Evolutionary conservation across 2,113 vertebrate species (phyloP), one percentile per base, ranked within the genome.

Genomic region (Prochilodus magdalenae): DNA sequence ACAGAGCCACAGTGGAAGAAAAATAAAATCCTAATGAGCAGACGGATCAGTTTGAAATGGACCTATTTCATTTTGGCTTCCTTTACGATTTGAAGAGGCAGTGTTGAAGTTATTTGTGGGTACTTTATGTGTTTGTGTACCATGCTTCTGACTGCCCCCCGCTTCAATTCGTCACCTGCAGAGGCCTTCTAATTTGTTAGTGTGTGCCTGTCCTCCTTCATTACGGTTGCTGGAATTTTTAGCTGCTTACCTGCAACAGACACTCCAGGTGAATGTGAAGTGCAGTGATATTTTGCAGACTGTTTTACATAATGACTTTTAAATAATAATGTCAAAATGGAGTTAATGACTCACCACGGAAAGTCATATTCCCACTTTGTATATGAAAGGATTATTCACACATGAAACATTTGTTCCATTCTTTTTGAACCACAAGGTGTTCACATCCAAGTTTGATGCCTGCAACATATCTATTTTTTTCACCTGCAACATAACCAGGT

Each of bases 191-290:
- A 65, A 62, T 67, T 44, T 5, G 33, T 63, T 60, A 79, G 74
- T 57, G 36, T 75, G 29, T 55, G 30, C 80, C 30, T 79, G 29
- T 82, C 71, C 18, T n/a, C 18, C 24, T 74, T 27, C 76, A 86
- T 79, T 75, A 80, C 49, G 33, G 49, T 10, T 53, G 15, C 33
- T 77, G 27, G 57, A 67, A 76, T 13, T 77, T 44, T 67, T 49
- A 60, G 70, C 59, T 30, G 24, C n/a, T 33, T 59, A 60, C 57
- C n/a, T 60, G 57, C 24, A 26, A 26, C 10, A 16, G 36, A 24
- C 20, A 62, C 26, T 55, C 49, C 5, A 29, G 14, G 14, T 66
- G 16, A 81, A 75, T 16, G 30, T 75, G 53, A 24, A 4, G 5
- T 44, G 26, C 33, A 69, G 20, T 59, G 18, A 22, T 20, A 36